Conservation (phyloP, 2,888 invertebrate genomes). For the Andrena fulva region DNA sequence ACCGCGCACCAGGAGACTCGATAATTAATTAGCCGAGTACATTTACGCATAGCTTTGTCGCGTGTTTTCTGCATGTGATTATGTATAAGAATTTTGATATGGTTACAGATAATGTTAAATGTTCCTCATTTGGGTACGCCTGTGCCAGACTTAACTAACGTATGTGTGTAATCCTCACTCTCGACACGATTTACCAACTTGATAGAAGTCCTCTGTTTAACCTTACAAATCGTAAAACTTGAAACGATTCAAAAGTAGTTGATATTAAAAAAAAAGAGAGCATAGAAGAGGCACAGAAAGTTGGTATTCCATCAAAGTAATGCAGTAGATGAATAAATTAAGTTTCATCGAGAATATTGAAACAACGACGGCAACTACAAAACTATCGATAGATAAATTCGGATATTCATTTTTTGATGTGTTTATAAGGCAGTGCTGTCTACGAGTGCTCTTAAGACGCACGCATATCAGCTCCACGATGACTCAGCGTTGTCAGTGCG, state of each 20-base stretch:
- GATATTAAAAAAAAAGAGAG: neutral
- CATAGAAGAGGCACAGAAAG: neutral
- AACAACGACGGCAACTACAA: constrained; percentile 10
- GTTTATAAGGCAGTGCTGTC: no score
- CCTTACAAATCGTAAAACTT: neutral
- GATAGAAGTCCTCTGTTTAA: neutral
- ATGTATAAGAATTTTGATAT: constrained; percentile 31
- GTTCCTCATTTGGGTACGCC: neutral
- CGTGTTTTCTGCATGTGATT: neutral
- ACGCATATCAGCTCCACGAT: no score
- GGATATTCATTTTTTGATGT: no score
- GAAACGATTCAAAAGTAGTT: neutral
- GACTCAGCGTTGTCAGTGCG: no score
- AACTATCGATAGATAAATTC: constrained; percentile 13
- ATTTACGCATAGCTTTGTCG: constrained; percentile 27
- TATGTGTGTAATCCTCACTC: neutral
- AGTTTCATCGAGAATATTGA: constrained; percentile 12
- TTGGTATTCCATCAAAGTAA: neutral
- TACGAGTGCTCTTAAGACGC: no score
- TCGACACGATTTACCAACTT: constrained; percentile 1
- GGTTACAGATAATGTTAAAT: constrained; percentile 1
- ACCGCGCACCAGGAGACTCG: neutral
- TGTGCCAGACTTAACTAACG: neutral
- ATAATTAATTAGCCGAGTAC: constrained; percentile 26
- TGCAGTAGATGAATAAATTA: neutral